Evolutionary conservation across 2,888 invertebrate genomes (phyloP), one percentile per base, ranked within the genome.

Genomic region (Phengaris arion): DNA sequence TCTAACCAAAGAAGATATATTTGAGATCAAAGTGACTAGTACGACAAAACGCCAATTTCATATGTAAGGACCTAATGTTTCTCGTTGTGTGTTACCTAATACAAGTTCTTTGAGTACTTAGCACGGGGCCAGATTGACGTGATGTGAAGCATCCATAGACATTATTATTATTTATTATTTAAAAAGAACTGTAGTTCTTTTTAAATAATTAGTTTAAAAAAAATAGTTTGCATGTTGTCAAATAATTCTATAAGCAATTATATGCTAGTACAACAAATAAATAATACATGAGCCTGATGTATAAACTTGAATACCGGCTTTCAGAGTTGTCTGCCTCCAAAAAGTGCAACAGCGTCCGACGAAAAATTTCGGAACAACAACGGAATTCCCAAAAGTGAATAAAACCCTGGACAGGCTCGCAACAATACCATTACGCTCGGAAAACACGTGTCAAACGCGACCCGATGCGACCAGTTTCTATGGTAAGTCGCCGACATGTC

Each of bases 371-470:
- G 10, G 52, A 52, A 4, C 52, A 13, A 35, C 64, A 35, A 12
- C 22, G 59, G 59, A 64, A 64, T 45, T 35, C 64, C 35, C 64
- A 45, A 64, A 35, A 64, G 64, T 64, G 35, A 64, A 45, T 64
- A 64, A 64, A 64, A 64, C 64, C 59, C 1, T 15, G 59, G 59
- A 2, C 64, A 45, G 55, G 35, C 59, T 57, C 8, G 57, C 64
- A 35, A 64, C 64, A 64, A 64, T 64, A 64, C 64, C 12, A 64
- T 64, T 64, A 64, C 64, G 64, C 64, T 64, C 35, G 35, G 64
- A 64, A 64, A 64, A 64, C 64, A 64, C 64, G 64, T 64, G 64
- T 64, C 64, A 64, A 64, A 64, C 64, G 64, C 35, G 64, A 45
- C 64, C 35, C 64, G 12, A 45, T 35, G 13, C 35, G 12, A 52